Conservation (phyloP, 2,888 invertebrate genomes). For the Rhopalosiphum nymphaeae region DNA sequence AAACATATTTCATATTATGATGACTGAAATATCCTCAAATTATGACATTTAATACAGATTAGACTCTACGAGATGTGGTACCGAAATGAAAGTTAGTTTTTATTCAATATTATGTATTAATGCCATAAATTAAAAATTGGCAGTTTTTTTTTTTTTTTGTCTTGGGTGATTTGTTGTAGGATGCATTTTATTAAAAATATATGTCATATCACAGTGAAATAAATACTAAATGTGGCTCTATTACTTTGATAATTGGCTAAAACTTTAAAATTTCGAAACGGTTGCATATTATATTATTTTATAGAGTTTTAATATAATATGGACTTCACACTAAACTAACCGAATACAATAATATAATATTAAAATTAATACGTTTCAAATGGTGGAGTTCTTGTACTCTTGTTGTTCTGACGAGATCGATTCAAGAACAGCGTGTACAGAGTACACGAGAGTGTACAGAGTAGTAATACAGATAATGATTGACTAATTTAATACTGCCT, state of each 20-base stretch:
- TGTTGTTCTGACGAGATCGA: neutral
- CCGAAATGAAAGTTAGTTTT: neutral
- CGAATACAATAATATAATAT: neutral
- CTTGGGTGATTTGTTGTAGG: neutral
- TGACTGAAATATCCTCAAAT: neutral
- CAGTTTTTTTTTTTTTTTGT: neutral
- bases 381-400: neutral
- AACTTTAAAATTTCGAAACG: neutral
- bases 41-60: neutral
- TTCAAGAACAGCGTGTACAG: neutral
- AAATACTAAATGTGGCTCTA: neutral
- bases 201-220: neutral
- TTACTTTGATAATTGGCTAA: neutral
- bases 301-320: neutral
- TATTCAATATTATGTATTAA: neutral
- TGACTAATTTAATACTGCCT: neutral
- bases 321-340: neutral
- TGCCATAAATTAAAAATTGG: neutral
- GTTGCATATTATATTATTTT: neutral
- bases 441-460: no score
- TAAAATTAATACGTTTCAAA: neutral
- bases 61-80: neutral
- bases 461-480: neutral
- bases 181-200: neutral
- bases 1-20: no score